These are phyloP conservation scores for Tonatia bakeri DNA, from an alignment of 2,113 vertebrate species.

Conservation along the genomic window DNA sequence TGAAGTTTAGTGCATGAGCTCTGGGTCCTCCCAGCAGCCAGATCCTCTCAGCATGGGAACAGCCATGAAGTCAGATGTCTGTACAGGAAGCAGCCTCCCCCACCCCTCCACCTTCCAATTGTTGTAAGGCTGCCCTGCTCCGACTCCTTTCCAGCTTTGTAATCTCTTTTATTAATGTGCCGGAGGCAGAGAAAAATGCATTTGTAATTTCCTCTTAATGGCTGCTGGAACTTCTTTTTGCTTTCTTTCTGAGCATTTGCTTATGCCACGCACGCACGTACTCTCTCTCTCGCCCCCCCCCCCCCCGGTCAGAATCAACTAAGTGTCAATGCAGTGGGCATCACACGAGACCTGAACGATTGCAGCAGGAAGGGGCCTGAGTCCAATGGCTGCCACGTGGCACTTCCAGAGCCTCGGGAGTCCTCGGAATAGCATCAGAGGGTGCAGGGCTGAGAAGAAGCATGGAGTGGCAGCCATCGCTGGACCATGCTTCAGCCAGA, in stretches of 20 bases:
- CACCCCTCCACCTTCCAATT: not conserved
- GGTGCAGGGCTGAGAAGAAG: not conserved
- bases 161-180: slow-evolving; percentile 80
- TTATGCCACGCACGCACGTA: accelerated
- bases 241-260: slow-evolving; percentile 42
- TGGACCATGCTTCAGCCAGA: not conserved
- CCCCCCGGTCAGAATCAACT: not conserved
- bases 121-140: slow-evolving; percentile 65
- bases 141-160: slow-evolving; percentile 74
- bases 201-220: slow-evolving; percentile 55
- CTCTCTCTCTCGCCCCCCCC: not conserved
- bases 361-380: not conserved
- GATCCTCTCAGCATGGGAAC: slow-evolving; percentile 75
- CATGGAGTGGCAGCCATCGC: too few relatives aligned
- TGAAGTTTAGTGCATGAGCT: slow-evolving; percentile 62
- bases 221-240: not conserved
- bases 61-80: slow-evolving; percentile 74
- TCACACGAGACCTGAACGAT: not conserved
- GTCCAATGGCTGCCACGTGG: not conserved
- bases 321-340: not conserved
- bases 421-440: not conserved
- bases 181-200: slow-evolving; percentile 66
- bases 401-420: not conserved
- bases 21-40: slow-evolving; percentile 73
- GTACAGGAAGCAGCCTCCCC: slow-evolving; percentile 55